Evolutionary conservation across 2,888 invertebrate genomes (phyloP).

Genomic region (Amphimallon solstitiale): DNA sequence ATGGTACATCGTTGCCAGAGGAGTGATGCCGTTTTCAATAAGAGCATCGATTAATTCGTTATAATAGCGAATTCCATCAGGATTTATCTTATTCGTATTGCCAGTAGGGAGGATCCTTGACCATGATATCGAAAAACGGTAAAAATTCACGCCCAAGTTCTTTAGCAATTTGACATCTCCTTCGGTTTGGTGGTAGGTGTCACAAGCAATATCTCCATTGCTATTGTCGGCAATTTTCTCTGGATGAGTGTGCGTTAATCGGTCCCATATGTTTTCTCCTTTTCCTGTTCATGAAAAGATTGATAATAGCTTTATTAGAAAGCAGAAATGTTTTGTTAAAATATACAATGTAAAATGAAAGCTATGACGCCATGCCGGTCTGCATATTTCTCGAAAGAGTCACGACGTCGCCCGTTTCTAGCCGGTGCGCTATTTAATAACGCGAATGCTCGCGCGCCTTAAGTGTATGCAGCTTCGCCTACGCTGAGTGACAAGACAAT

Average conservation of each 20-base stretch:
- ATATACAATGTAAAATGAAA: too few relatives aligned
- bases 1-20: conserved; percentile 72
- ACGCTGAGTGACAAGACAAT: too few relatives aligned
- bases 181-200: conserved; percentile 72
- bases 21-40: conserved; percentile 65
- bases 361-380: too few relatives aligned
- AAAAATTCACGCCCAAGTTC: conserved; percentile 67
- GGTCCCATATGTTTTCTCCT: conserved; percentile 76
- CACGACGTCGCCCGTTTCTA: too few relatives aligned
- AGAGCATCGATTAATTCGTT: conserved; percentile 70
- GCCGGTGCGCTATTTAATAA: too few relatives aligned
- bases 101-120: conserved; percentile 72
- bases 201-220: conserved; percentile 72
- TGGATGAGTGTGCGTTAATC: conserved; percentile 66
- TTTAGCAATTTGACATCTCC: conserved; percentile 70
- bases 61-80: conserved; percentile 72
- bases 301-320: too few relatives aligned
- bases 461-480: too few relatives aligned
- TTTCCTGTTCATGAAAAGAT: too few relatives aligned
- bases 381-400: too few relatives aligned
- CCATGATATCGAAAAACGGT: conserved; percentile 75
- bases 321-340: too few relatives aligned
- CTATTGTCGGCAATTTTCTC: conserved; percentile 66
- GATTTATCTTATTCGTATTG: conserved; percentile 67
- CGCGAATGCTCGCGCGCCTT: too few relatives aligned